Percentiles rank a stretch among this genome's conserved stretches.
These are phyloP conservation scores for Sisor rabdophorus DNA, from an alignment of 2,113 vertebrate genomes.

Conservation along the genomic window DNA sequence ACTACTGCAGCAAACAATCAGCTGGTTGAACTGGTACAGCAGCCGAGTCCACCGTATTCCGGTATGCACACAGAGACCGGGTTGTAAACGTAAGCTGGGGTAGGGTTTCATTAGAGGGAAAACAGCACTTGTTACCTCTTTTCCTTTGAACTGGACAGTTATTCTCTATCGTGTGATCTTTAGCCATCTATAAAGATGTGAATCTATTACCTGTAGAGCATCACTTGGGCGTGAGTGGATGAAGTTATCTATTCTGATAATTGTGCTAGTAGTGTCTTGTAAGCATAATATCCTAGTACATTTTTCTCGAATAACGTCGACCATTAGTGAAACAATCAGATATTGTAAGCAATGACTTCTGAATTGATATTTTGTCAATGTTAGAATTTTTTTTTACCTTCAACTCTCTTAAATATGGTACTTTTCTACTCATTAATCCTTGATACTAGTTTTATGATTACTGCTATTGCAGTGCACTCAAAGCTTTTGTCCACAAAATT, in stretches of 20 bases:
- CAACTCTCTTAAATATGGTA: constrained; percentile 46
- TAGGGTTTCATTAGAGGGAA: background rate
- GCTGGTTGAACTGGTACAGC: constrained; percentile 45
- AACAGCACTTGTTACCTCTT: constrained; percentile 35
- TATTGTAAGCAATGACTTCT: background rate
- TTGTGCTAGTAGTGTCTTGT: background rate
- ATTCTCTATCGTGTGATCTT: background rate
- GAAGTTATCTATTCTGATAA: background rate
- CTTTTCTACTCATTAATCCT: constrained; percentile 45
- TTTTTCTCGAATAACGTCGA: background rate
- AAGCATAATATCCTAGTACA: background rate
- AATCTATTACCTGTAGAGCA: background rate
- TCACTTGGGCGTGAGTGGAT: background rate
- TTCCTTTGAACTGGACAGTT: constrained; percentile 8
- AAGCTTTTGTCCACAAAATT: constrained; percentile 50
- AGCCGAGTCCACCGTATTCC: constrained; percentile 12
- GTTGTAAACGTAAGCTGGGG: background rate
- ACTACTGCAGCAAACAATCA: constrained; percentile 45
- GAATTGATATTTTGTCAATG: background rate
- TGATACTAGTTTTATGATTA: constrained; percentile 44
- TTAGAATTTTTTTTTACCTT: constrained; percentile 34
- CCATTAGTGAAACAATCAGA: background rate
- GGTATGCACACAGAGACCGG: constrained; percentile 7
- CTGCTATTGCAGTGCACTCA: constrained; percentile 52
- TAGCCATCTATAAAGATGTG: constrained; percentile 6